Conservation (phyloP, 2,797 vertebrate species). For the Siniperca undulata region DNA sequence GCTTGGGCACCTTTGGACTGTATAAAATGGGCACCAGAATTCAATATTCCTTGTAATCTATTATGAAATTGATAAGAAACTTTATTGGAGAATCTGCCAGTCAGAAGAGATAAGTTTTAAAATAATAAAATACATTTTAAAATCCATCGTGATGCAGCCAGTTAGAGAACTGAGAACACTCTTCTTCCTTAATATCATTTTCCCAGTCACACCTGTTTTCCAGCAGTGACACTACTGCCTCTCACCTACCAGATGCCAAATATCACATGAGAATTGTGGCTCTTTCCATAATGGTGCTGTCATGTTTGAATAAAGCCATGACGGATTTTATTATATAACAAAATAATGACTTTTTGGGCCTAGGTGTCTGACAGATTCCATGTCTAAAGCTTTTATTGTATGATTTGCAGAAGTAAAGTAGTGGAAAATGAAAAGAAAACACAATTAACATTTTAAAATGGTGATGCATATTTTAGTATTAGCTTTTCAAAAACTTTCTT, state of each 20-base stretch:
- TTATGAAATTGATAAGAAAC: not conserved
- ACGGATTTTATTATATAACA: too few species aligned
- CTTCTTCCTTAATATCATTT: not conserved
- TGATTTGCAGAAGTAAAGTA: conserved; percentile 4
- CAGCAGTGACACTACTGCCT: not conserved
- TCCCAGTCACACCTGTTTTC: not conserved
- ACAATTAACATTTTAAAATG: not conserved
- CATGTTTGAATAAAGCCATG: conserved; percentile 9
- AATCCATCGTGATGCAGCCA: not conserved
- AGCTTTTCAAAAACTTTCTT: not conserved
- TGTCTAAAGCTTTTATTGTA: not conserved
- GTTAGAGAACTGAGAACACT: not conserved
- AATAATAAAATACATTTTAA: too few species aligned
- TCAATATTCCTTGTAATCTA: not conserved
- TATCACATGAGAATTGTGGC: not conserved
- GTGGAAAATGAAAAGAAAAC: not conserved
- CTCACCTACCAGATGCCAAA: not conserved
- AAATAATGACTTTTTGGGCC: not conserved
- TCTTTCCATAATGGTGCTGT: not conserved
- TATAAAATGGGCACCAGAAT: not conserved
- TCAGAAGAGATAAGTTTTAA: too few species aligned
- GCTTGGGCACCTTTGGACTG: not conserved
- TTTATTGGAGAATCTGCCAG: too few species aligned
- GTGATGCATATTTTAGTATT: not conserved
- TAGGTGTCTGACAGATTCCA: too few species aligned